These are phyloP conservation scores for Microcebus ravelobensis DNA, from an alignment of 2,113 vertebrate species.

Conservation along the genomic window DNA sequence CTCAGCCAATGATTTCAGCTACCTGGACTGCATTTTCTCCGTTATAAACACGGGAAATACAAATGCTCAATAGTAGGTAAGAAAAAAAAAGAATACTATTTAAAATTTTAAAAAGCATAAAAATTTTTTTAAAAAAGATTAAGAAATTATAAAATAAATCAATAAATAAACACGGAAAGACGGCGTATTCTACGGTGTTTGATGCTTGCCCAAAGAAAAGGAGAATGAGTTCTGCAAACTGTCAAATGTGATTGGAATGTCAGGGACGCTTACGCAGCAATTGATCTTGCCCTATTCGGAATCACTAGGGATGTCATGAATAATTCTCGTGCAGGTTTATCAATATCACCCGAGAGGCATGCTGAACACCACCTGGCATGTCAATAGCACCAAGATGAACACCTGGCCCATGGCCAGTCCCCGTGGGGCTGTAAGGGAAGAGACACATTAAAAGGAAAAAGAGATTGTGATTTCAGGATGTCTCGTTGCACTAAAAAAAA, in stretches of 20 bases:
- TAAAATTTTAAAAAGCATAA: too few species aligned
- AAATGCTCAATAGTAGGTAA: too few species aligned
- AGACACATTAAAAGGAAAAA: not conserved
- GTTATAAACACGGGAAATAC: not conserved
- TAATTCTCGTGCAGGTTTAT: not conserved
- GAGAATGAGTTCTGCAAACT: constrained; percentile 39
- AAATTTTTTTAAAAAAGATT: too few species aligned
- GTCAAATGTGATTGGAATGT: not conserved
- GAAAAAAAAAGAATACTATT: too few species aligned
- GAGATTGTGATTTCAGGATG: not conserved
- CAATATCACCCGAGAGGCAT: not conserved
- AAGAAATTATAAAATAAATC: too few species aligned
- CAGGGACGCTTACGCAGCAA: not conserved
- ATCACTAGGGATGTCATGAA: not conserved
- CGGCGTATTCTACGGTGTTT: not conserved
- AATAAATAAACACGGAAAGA: not conserved
- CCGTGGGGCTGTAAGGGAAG: not conserved
- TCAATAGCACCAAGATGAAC: not conserved
- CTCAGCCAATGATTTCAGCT: not conserved
- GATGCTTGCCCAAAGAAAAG: not conserved
- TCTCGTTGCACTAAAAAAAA: not conserved
- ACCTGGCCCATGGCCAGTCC: not conserved
- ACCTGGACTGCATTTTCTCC: not conserved
- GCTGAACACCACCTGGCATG: not conserved
- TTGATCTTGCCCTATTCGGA: not conserved